These are phyloP conservation scores for Apodemia zela DNA, from an alignment of 2,888 invertebrate species.

Conservation along the genomic window DNA sequence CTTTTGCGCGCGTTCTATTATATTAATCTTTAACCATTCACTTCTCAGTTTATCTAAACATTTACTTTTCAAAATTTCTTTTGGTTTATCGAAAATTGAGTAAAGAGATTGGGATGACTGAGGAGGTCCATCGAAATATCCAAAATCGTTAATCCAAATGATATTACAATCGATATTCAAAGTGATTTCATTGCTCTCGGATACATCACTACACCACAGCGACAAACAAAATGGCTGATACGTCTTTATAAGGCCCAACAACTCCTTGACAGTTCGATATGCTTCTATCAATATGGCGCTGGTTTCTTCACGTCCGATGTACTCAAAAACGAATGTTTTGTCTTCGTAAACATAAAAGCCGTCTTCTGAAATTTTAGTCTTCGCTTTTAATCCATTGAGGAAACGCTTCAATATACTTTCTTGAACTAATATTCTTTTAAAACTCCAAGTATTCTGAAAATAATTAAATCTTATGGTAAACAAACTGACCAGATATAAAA, in stretches of 20 bases:
- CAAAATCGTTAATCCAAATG: constrained; percentile 52
- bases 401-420: constrained; percentile 47
- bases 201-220: constrained; percentile 48
- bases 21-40: background rate
- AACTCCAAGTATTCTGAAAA: constrained; percentile 48
- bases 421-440: constrained; percentile 47
- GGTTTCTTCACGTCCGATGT: constrained; percentile 25
- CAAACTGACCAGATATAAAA: too few species aligned
- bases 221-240: constrained; percentile 39
- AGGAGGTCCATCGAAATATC: constrained; percentile 42
- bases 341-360: constrained; percentile 27
- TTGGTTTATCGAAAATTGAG: background rate
- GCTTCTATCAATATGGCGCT: constrained; percentile 40
- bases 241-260: constrained; percentile 40
- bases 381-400: constrained; percentile 41
- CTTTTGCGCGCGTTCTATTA: background rate
- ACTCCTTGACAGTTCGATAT: constrained; percentile 53
- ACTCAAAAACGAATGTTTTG: constrained; percentile 30
- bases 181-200: constrained; percentile 50
- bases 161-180: constrained; percentile 30
- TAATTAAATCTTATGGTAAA: background rate
- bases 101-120: constrained; percentile 31
- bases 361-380: constrained; percentile 25
- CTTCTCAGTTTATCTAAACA: background rate
- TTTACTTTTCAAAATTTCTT: constrained; percentile 10